Percentiles rank a stretch among this genome's conserved stretches.
Evolutionary conservation across 2,797 vertebrate genomes (phyloP).

Genomic region (Lepidocolaptes lacrymiger): DNA sequence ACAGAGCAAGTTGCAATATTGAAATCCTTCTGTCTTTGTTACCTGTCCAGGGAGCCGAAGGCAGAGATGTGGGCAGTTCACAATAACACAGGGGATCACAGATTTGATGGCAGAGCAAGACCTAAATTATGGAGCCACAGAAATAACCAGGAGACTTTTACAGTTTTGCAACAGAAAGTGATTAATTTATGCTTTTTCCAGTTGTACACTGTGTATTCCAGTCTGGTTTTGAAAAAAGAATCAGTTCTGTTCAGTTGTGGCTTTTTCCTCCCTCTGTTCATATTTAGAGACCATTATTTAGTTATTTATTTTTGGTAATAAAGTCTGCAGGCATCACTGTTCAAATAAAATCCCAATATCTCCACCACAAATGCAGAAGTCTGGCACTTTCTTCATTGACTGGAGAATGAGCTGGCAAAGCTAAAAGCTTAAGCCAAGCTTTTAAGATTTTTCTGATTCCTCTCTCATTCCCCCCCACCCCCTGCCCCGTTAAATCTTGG

Average conservation of each 20-base stretch:
- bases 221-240: neutral
- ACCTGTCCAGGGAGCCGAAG: neutral
- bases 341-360: conserved; percentile 42
- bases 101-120: conserved; percentile 74
- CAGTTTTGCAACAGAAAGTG: conserved; percentile 74
- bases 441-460: conserved; percentile 53
- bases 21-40: neutral
- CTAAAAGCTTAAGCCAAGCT: conserved; percentile 56
- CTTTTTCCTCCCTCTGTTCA: neutral
- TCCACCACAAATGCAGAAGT: conserved; percentile 42
- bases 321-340: conserved; percentile 47
- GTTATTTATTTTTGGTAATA: conserved; percentile 37
- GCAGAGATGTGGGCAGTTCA: neutral
- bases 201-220: neutral
- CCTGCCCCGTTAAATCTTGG: conserved; percentile 17
- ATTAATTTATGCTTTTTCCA: conserved; percentile 70
- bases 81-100: conserved; percentile 9
- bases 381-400: conserved; percentile 43
- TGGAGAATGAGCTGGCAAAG: conserved; percentile 57
- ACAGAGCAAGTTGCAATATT: neutral
- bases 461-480: neutral
- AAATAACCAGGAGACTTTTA: conserved; percentile 75
- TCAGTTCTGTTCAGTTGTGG: neutral
- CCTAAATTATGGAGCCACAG: conserved; percentile 77
- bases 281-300: neutral